Evolutionary conservation across 2,797 vertebrate genomes (phyloP).

Genomic region (Onychomys leucogaster): DNA sequence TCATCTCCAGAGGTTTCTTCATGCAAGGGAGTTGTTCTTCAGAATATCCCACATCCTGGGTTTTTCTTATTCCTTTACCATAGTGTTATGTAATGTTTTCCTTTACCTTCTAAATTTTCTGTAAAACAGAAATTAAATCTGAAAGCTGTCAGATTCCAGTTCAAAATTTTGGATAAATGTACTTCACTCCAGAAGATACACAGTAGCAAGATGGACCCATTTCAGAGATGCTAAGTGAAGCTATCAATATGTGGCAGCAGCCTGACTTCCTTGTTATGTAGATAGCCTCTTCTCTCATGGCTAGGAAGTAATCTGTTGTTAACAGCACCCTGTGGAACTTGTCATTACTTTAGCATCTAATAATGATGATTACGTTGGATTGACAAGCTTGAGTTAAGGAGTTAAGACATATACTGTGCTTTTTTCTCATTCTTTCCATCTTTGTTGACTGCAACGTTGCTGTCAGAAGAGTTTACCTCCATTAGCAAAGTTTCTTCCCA

Average conservation of each 20-base stretch:
- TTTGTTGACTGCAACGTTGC: neutral
- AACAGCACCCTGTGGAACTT: neutral
- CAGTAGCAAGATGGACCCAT: neutral
- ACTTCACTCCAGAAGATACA: neutral
- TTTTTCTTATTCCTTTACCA: conserved; percentile 23
- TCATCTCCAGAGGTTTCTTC: neutral
- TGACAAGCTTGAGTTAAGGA: neutral
- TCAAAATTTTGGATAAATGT: conserved; percentile 14
- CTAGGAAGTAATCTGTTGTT: neutral
- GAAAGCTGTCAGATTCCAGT: neutral
- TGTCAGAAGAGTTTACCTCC: neutral
- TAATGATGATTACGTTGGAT: neutral
- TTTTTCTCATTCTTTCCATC: conserved; percentile 23
- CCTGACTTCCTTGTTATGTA: no score
- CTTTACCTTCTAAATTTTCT: neutral
- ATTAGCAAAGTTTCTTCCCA: neutral
- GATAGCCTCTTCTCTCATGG: neutral
- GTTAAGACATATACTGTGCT: neutral
- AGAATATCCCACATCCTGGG: neutral
- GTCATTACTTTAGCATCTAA: neutral
- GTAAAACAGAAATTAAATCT: neutral
- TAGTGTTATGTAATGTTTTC: neutral
- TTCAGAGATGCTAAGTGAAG: neutral
- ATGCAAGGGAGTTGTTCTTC: neutral
- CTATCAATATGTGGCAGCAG: neutral